Percentiles rank a stretch among this genome's conserved stretches.
These are phyloP conservation scores for Helarctos malayanus DNA, from an alignment of 2,797 vertebrate species.

Conservation along the genomic window DNA sequence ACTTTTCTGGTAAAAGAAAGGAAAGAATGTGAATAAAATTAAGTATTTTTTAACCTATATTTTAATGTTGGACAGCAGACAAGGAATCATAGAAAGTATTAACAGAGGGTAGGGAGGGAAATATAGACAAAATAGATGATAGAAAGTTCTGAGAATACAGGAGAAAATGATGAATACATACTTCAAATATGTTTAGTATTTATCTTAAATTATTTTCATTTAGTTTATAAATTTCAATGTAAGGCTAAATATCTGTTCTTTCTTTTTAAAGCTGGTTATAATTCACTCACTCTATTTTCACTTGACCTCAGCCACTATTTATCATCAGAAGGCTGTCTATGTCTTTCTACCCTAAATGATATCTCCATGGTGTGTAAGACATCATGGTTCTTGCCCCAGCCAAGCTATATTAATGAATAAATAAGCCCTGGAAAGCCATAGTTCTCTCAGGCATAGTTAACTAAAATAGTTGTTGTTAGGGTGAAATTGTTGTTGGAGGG, in stretches of 20 bases:
- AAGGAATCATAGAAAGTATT: neutral
- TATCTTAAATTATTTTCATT: slow-evolving; percentile 23
- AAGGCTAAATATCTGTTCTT: neutral
- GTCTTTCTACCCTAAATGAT: neutral
- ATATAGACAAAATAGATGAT: neutral
- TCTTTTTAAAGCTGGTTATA: neutral
- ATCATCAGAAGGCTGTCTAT: neutral
- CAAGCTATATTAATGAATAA: neutral
- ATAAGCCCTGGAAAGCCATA: neutral
- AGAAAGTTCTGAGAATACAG: neutral
- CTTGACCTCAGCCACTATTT: neutral
- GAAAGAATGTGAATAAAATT: neutral
- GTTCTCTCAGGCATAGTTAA: neutral
- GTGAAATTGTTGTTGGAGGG: too few relatives aligned
- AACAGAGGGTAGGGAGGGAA: neutral
- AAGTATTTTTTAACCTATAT: neutral
- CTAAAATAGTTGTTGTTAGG: neutral
- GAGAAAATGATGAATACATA: neutral
- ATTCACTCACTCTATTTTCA: neutral
- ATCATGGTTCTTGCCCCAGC: neutral
- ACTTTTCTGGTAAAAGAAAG: neutral
- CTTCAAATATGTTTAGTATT: neutral
- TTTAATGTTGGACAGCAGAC: neutral
- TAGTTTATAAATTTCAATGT: neutral
- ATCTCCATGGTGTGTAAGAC: neutral